Evolutionary conservation across 2,113 vertebrate genomes (phyloP), one percentile per base, ranked within the genome.

Genomic region (Mystacornis crossleyi): DNA sequence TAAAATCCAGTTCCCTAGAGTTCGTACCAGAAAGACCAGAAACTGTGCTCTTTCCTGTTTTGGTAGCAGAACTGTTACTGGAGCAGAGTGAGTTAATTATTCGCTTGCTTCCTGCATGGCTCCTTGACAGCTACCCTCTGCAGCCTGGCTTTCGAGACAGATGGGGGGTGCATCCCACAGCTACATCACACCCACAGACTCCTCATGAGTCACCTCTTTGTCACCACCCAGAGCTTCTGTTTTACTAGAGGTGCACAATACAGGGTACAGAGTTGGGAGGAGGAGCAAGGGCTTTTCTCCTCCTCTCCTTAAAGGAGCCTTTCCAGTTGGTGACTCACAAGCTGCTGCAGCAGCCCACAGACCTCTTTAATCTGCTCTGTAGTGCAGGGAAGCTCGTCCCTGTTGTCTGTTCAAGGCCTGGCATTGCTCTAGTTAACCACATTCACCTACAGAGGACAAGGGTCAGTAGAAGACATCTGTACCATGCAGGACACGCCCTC

Each of bases 151-250:
- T 66, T 38, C 48, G 58, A 94, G 67, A 81, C 96, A 96, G 90
- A 96, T 94, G 95, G 86, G 92, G 34, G 43, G 38, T 81, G 26
- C 95, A 93, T 83, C 84, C 85, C 91, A 97, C 91, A 85, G 79
- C 67, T 85, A 73, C 64, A 81, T 67, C 82, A 74, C 93, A 86
- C 95, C 93, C 80, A 93, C 86, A 67, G 75, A 38, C 48, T 86
- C 60, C 60, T 81, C 53, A 48, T 95, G 94, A 95, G 86, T 96
- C 93, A 96, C 89, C 66, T 94, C 71, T 55, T 60, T 77, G 70
- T 65, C 73, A 91, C 21, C 60, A 86, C 7, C 34, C 71, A 87
- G 50, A 84, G 88, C 36, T 81, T 93, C 84, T 90, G 45, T 53
- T 84, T 21, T 45, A 16, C 34, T 18, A 15, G 25, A 87, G 19